These are phyloP conservation scores for Pogonomyrmex barbatus DNA, from an alignment of 1,140 invertebrate genomes.

Conservation along the genomic window DNA sequence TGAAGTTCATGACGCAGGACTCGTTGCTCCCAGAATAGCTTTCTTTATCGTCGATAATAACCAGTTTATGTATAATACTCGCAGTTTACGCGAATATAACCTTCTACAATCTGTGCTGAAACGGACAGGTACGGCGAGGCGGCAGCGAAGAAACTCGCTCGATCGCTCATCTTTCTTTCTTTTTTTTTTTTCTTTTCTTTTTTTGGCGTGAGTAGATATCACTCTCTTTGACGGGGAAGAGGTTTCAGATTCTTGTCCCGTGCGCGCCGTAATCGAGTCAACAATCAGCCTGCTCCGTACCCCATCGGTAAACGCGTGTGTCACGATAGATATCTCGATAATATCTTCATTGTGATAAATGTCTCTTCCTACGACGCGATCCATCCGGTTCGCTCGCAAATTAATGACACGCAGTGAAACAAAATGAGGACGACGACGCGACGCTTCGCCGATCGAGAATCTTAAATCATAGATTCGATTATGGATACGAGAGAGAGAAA, in stretches of 20 bases:
- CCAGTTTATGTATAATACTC: slow-evolving; percentile 17
- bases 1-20: slow-evolving; percentile 1
- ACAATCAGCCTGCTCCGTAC: slow-evolving; percentile 32
- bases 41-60: slow-evolving; percentile 46
- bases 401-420: slow-evolving; percentile 37
- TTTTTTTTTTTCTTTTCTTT: background rate
- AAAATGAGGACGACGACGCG: slow-evolving; percentile 28
- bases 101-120: background rate
- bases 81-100: slow-evolving; percentile 24
- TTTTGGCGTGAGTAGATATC: background rate
- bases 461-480: slow-evolving; percentile 52
- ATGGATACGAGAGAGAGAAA: background rate
- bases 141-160: slow-evolving; percentile 12
- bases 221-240: slow-evolving; percentile 31
- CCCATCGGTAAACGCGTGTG: slow-evolving; percentile 18
- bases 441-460: background rate
- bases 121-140: background rate
- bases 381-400: slow-evolving; percentile 43
- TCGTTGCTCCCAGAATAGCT: background rate
- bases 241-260: slow-evolving; percentile 33
- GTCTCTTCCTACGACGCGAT: slow-evolving; percentile 27
- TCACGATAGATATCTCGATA: slow-evolving; percentile 57
- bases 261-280: slow-evolving; percentile 45
- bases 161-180: slow-evolving; percentile 23
- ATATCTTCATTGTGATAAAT: slow-evolving; percentile 63